These are phyloP conservation scores for Caenorhabditis sp. DNA, from an alignment of 2,888 invertebrate genomes.

Conservation along the genomic window DNA sequence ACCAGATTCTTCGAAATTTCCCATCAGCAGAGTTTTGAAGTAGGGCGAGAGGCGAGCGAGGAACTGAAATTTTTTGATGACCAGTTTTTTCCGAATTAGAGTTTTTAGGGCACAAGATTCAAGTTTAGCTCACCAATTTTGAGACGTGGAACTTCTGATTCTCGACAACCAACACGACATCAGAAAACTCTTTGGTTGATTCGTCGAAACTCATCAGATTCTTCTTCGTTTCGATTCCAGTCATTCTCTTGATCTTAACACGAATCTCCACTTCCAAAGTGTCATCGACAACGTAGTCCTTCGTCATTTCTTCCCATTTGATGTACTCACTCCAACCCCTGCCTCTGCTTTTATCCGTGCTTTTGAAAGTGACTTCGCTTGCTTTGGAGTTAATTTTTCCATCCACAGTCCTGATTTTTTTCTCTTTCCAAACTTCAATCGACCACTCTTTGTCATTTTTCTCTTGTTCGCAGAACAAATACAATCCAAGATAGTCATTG, in stretches of 20 bases:
- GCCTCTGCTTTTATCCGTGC: too few relatives aligned
- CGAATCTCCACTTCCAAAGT: background rate
- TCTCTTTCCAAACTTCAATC: too few relatives aligned
- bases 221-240: background rate
- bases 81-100: background rate
- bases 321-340: too few relatives aligned
- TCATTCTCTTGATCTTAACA: background rate
- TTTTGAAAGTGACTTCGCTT: too few relatives aligned
- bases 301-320: too few relatives aligned
- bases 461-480: too few relatives aligned
- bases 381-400: too few relatives aligned
- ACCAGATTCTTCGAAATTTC: slow-evolving; percentile 5
- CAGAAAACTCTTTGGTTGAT: background rate
- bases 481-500: too few relatives aligned
- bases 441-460: too few relatives aligned
- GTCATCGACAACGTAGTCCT: background rate
- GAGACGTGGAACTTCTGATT: background rate
- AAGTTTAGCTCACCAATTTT: background rate
- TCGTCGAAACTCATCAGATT: background rate
- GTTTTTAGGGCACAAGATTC: background rate
- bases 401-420: too few relatives aligned
- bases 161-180: background rate
- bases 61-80: background rate
- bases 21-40: slow-evolving; percentile 7
- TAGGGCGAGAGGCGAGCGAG: slow-evolving; percentile 14